Percentiles rank a stretch among this genome's conserved stretches.
Conservation (phyloP, 2,888 invertebrate species). For the Amphipoea oculea region DNA sequence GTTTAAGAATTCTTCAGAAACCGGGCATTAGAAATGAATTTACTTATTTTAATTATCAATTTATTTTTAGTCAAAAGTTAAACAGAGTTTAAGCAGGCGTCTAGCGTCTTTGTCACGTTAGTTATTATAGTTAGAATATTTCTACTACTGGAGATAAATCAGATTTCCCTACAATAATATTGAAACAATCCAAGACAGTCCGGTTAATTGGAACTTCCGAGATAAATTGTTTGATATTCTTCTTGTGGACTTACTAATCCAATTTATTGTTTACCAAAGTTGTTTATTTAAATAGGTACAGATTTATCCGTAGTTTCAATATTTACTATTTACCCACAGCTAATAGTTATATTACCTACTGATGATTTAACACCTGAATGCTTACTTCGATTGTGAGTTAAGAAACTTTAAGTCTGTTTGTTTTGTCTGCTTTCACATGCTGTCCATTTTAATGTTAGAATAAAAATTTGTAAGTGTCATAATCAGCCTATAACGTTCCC, state of each 20-base stretch:
- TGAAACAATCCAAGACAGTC: conserved; percentile 38
- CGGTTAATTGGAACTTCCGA: conserved; percentile 41
- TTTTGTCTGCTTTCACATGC: background rate
- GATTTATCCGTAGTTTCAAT: background rate
- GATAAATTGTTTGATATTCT: conserved; percentile 52
- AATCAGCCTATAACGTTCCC: too few species aligned
- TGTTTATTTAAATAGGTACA: conserved; percentile 1
- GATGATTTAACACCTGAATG: background rate
- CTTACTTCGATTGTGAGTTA: background rate
- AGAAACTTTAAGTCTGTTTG: background rate
- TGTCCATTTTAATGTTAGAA: background rate
- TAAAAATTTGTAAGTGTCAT: too few species aligned
- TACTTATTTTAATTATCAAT: background rate
- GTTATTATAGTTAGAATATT: conserved; percentile 6
- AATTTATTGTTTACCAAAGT: conserved; percentile 36
- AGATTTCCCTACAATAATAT: conserved; percentile 42
- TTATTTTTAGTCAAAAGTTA: background rate
- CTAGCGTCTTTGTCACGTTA: background rate
- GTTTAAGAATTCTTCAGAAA: too few species aligned
- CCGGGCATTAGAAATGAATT: too few species aligned
- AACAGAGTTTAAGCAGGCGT: background rate
- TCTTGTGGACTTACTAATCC: conserved; percentile 34
- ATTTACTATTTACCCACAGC: background rate
- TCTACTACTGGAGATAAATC: conserved; percentile 16
- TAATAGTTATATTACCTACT: background rate